These are phyloP conservation scores for Dromius quadrimaculatus DNA, from an alignment of 2,888 invertebrate genomes.

Conservation along the genomic window DNA sequence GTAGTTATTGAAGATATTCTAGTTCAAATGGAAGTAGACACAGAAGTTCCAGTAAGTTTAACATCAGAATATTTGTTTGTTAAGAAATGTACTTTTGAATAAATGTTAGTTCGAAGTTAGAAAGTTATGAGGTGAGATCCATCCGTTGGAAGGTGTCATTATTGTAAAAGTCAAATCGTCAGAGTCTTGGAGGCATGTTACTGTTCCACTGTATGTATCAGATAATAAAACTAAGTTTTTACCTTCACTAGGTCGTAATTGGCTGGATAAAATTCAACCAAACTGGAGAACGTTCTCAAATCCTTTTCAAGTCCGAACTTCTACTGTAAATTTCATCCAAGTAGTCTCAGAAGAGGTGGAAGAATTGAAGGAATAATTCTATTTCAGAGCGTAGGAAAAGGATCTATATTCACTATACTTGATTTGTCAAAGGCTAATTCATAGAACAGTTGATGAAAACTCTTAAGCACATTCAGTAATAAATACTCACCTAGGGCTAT, in stretches of 20 bases:
- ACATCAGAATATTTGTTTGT: neutral
- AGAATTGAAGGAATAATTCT: conserved; percentile 41
- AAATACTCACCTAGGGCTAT: conserved; percentile 56
- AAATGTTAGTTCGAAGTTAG: conserved; percentile 1
- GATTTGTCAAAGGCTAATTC: conserved; percentile 56
- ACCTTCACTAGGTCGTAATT: conserved; percentile 1
- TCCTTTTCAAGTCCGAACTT: neutral
- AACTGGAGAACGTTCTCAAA: conserved; percentile 6
- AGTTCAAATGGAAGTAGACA: conserved; percentile 39
- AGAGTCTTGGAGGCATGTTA: neutral
- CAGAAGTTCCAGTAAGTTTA: conserved; percentile 14
- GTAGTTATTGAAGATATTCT: neutral
- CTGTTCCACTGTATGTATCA: conserved; percentile 1
- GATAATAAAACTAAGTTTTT: neutral
- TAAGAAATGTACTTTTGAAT: neutral
- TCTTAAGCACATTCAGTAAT: conserved; percentile 54
- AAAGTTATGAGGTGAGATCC: neutral
- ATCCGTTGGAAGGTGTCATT: neutral
- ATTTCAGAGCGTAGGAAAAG: conserved; percentile 55
- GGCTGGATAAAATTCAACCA: conserved; percentile 6
- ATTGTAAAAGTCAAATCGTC: neutral
- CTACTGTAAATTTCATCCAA: neutral
- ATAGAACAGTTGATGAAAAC: conserved; percentile 53
- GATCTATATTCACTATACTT: conserved; percentile 54
- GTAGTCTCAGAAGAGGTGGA: neutral